Base-by-base conservation (phyloP, 2,797 vertebrate genomes). In the Sciurus carolinensis region DNA sequence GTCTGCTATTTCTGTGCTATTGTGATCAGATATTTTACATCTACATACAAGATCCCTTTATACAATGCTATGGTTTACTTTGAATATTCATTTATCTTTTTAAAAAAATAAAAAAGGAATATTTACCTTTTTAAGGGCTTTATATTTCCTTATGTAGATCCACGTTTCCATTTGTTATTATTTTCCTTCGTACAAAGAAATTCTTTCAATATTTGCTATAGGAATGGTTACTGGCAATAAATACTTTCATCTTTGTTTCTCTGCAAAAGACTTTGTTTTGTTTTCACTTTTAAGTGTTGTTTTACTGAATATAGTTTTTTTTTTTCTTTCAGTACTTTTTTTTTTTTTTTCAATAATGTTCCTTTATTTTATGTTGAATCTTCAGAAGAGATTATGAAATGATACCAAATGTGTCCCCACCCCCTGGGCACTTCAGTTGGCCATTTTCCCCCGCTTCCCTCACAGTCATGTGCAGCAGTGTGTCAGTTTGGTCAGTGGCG, bases 201-300 rank as follows among this genome's bases (percentile, higher is more conserved):
- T 30, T 90, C 64, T 67, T 94, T 85, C 47, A 93, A 28, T 71
- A 66, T 92, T 92, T 91, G n/a, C 90, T 81, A 9, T 52, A 72
- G 12, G 12, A 36, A 18, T 79, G 20, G 88, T 69, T 94, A 79
- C 18, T 75, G 79, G 12, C 88, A 36, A 50, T 66, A 86, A 88
- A 59, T 95, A 94, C 9, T 79, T 96, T 82, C 33, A 50, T 36
- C 14, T 95, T 90, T 94, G 57, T 73, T 90, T 91, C 36, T 75
- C 28, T 76, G 62, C 24, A 92, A 44, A 71, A 47, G 11, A 20
- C 24, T 90, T 81, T 79, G 50, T 67, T 89, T 92, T 92, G 22
- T 83, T 22, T 83, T 90, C 33, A 64, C 33, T 95, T 96, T 90
- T 87, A 86, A 72, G 84, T 33, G 47, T 1, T 66, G 52, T 82